Conservation (phyloP, 2,888 invertebrate species). For the Aricia artaxerxes region DNA sequence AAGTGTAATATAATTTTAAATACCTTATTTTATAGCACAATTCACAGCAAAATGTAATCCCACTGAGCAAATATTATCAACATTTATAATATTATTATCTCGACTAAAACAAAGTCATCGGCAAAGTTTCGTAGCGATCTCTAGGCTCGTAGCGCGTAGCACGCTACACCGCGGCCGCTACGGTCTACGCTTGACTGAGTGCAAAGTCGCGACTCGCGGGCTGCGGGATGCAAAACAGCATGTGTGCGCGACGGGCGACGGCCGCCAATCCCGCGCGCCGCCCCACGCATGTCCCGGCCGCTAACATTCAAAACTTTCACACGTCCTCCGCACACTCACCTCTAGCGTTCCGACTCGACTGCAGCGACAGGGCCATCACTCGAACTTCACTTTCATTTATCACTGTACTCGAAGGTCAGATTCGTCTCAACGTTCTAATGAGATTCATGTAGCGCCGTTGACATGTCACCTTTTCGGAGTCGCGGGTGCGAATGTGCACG, state of each 20-base stretch:
- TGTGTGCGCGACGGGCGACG: conserved; percentile 67
- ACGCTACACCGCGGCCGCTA: conserved; percentile 55
- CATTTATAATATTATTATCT: background rate
- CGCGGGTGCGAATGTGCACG: conserved; percentile 64
- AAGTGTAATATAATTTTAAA: background rate
- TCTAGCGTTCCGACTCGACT: conserved; percentile 79
- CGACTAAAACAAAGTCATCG: background rate
- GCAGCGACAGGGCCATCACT: conserved; percentile 82
- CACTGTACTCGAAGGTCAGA: conserved; percentile 45
- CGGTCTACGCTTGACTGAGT: conserved; percentile 77
- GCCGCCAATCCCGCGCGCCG: conserved; percentile 67
- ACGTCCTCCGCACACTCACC: conserved; percentile 66
- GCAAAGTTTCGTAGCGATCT: conserved; percentile 50
- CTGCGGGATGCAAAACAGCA: conserved; percentile 72
- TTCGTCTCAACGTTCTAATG: conserved; percentile 27
- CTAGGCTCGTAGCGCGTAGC: conserved; percentile 67
- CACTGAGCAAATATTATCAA: background rate
- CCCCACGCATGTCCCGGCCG: conserved; percentile 71
- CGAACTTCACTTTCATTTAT: conserved; percentile 75
- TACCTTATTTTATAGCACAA: background rate
- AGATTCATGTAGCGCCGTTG: conserved; percentile 42
- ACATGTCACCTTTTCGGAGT: conserved; percentile 66
- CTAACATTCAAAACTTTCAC: conserved; percentile 74
- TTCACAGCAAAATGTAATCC: background rate
- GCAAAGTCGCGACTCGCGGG: conserved; percentile 60